These are phyloP conservation scores for Sinosuthora webbiana DNA, from an alignment of 2,113 vertebrate genomes.

Conservation along the genomic window DNA sequence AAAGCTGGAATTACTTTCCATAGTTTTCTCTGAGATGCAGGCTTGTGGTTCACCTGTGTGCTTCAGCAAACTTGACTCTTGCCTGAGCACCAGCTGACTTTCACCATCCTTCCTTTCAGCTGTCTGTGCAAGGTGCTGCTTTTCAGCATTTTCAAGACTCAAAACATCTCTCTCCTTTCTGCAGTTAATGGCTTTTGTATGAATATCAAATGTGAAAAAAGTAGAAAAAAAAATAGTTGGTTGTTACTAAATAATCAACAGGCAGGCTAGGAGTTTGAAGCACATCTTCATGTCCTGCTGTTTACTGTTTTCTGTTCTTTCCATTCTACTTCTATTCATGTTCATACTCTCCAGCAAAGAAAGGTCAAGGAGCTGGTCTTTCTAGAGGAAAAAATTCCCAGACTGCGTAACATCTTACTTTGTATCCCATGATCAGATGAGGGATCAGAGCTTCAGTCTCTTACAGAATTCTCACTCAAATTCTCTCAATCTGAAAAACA, in stretches of 20 bases:
- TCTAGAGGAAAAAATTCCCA: not conserved
- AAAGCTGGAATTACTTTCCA: not conserved
- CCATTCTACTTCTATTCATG: not conserved
- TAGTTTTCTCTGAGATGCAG: not conserved
- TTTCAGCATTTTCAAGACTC: not conserved
- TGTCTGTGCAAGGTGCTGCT: not conserved
- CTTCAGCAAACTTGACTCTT: not conserved
- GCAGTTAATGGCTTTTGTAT: not conserved
- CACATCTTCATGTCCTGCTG: not conserved
- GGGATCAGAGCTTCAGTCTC: not conserved
- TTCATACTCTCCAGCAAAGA: not conserved
- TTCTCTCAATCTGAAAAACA: not conserved
- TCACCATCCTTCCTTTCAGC: not conserved
- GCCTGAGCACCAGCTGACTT: not conserved
- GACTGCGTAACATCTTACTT: not conserved
- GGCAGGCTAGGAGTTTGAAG: not conserved
- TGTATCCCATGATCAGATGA: not conserved
- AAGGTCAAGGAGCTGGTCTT: not conserved
- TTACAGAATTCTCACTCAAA: not conserved
- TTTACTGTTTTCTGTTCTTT: not conserved
- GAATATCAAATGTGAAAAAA: not conserved
- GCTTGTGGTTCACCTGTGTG: not conserved
- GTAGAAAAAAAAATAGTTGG: not conserved
- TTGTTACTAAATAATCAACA: not conserved
- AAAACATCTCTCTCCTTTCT: not conserved